Conservation (phyloP, 2,797 vertebrate species). For the Phylloscopus collybita region DNA sequence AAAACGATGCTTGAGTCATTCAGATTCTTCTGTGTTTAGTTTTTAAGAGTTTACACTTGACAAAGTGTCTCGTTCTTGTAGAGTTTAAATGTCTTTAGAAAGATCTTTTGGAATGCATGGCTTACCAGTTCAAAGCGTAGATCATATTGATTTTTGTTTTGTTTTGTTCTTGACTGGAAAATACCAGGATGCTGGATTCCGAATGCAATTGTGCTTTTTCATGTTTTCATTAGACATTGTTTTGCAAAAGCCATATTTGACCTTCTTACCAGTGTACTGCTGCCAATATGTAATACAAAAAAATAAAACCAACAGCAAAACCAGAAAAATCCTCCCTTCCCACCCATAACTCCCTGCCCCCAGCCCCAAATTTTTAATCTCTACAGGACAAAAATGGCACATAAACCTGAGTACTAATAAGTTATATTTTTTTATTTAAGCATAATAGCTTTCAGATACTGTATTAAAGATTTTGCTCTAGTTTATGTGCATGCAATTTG, state of each 20-base stretch:
- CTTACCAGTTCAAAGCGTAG: background rate
- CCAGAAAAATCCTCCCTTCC: background rate
- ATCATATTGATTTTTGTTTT: background rate
- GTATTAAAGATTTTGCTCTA: slow-evolving; percentile 74
- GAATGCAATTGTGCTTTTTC: slow-evolving; percentile 3
- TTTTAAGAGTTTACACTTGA: slow-evolving; percentile 27
- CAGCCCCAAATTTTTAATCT: slow-evolving; percentile 5
- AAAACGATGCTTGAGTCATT: slow-evolving; percentile 20
- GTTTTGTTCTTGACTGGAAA: slow-evolving; percentile 14
- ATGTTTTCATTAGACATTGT: slow-evolving; percentile 3
- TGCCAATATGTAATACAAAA: slow-evolving; percentile 39
- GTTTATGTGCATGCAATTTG: slow-evolving; percentile 76
- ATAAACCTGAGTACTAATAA: slow-evolving; percentile 74
- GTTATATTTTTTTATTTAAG: slow-evolving; percentile 80
- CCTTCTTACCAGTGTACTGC: slow-evolving; percentile 34
- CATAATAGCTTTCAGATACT: slow-evolving; percentile 73
- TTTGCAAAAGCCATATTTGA: slow-evolving; percentile 67
- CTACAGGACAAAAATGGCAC: slow-evolving; percentile 70
- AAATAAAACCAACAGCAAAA: background rate
- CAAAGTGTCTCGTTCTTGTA: background rate
- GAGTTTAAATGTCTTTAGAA: slow-evolving; percentile 24
- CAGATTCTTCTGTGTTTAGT: slow-evolving; percentile 27
- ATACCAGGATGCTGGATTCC: background rate
- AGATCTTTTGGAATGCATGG: slow-evolving; percentile 2
- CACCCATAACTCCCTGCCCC: background rate